These are phyloP conservation scores for Ceramica pisi DNA, from an alignment of 2,888 invertebrate species.

Conservation along the genomic window DNA sequence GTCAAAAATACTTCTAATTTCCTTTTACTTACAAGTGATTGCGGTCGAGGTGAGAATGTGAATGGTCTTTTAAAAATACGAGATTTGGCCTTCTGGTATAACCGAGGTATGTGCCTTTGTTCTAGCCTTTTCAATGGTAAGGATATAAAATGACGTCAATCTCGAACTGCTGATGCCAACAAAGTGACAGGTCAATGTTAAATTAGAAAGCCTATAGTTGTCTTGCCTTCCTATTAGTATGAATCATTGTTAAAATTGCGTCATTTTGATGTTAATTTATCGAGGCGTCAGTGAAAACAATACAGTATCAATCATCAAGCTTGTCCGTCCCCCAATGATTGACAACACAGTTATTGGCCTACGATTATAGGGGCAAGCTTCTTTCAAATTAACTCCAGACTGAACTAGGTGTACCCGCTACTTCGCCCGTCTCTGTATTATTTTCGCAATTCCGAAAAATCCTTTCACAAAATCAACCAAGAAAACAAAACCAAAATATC, in stretches of 20 bases:
- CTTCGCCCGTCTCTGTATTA: no score
- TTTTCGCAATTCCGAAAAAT: no score
- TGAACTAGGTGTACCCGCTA: no score
- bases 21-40: no score
- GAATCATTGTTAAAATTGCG: neutral
- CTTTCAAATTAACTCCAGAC: no score
- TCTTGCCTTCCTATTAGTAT: slow-evolving; percentile 7
- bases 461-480: no score
- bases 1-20: no score
- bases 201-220: slow-evolving; percentile 1
- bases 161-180: slow-evolving; percentile 1
- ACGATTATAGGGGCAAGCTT: no score
- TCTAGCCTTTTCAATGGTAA: slow-evolving; percentile 20
- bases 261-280: neutral
- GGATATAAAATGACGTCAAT: slow-evolving; percentile 15
- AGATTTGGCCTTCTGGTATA: no score
- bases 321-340: neutral
- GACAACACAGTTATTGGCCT: neutral
- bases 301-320: neutral
- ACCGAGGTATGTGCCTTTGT: neutral
- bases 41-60: no score
- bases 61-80: no score
- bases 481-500: no score
- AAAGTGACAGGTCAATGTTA: slow-evolving; percentile 17
- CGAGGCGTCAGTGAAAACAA: neutral